Base-by-base conservation (phyloP, 2,888 invertebrate species). In the Beris chalybata region DNA sequence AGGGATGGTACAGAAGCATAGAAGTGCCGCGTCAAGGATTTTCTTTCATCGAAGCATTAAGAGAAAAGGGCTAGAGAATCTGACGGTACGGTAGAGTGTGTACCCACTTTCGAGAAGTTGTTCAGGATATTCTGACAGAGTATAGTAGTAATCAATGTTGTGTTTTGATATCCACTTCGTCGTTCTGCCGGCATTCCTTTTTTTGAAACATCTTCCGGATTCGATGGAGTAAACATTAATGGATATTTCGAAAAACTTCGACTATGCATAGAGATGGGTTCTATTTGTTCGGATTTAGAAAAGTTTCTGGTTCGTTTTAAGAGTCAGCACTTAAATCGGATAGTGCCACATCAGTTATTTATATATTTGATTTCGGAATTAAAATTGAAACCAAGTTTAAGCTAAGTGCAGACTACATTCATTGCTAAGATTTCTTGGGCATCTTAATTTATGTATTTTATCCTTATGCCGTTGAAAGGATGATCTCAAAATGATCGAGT, bases 21-120 rank as follows among this genome's bases (percentile, higher is more conserved):
- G 61, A 61, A 61, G 61, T 61, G 61, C 61, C 43, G 61, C 61
- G 52, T 61, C 52, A 61, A 61, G 61, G 50, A 52, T 61, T 61
- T 61, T 15, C 61, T 50, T 50, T 50, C 61, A 61, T 43, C 13
- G 22, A 52, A 43, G 43, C 50, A 38, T 38, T 52, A 32, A 57
- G 57, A 57, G 59, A 4, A 48, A 31, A 59, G 31, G 59, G 38
- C 61, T 38, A 38, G 32, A 48, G 31, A 22, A 47, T n/a, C 58
- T 48, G 30, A 30, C 45, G 47, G 48, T 59, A 30, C 45, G 47
- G 48, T 59, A 48, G 32, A 59, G 59, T 59, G 48, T 30, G 45
- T 58, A 61, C 50, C 50, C 61, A 52, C 61, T 50, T 9, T 30
- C 43, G 50, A 22, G 38, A 61, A 61, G 61, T 52, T 22, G 43